Conservation (phyloP, 2,888 invertebrate genomes). For the Serripes groenlandicus region DNA sequence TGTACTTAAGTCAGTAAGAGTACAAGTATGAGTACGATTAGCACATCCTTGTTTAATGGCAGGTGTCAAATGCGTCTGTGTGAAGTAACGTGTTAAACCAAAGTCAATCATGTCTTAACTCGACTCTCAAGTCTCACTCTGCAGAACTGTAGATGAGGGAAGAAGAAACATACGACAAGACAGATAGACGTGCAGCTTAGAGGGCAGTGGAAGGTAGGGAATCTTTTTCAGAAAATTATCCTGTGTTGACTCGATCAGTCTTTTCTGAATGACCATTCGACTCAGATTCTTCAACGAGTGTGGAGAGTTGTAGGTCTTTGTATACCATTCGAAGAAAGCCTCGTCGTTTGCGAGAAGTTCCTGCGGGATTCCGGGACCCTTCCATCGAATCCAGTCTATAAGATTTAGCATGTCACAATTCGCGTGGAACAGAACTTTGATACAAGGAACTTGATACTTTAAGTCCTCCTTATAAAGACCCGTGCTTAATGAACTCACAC, state of each 20-base stretch:
- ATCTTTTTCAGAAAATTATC: conserved; percentile 80
- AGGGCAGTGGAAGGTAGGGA: conserved; percentile 83
- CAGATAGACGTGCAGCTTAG: conserved; percentile 82
- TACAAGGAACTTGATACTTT: conserved; percentile 84
- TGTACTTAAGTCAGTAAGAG: too few species aligned
- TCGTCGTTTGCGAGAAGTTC: conserved; percentile 81
- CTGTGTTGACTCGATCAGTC: conserved; percentile 74
- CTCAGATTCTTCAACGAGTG: conserved; percentile 85
- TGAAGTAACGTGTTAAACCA: too few species aligned
- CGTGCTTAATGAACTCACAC: conserved; percentile 85
- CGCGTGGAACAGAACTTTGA: conserved; percentile 82
- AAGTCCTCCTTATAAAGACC: conserved; percentile 85
- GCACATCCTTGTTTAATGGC: too few species aligned
- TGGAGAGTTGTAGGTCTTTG: conserved; percentile 80
- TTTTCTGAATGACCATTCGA: conserved; percentile 85
- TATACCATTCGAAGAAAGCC: conserved; percentile 83
- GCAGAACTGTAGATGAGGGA: conserved; percentile 68
- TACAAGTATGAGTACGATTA: too few species aligned
- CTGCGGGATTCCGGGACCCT: conserved; percentile 84
- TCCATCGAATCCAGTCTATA: conserved; percentile 86
- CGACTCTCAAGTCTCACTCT: conserved; percentile 46
- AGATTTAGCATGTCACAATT: conserved; percentile 86
- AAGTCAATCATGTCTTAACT: too few species aligned
- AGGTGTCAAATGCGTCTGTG: too few species aligned
- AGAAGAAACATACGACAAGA: conserved; percentile 84